Evolutionary conservation across 2,888 invertebrate genomes (phyloP), one percentile per base, ranked within the genome.

Genomic region (Branchipolynoe longqiensis): DNA sequence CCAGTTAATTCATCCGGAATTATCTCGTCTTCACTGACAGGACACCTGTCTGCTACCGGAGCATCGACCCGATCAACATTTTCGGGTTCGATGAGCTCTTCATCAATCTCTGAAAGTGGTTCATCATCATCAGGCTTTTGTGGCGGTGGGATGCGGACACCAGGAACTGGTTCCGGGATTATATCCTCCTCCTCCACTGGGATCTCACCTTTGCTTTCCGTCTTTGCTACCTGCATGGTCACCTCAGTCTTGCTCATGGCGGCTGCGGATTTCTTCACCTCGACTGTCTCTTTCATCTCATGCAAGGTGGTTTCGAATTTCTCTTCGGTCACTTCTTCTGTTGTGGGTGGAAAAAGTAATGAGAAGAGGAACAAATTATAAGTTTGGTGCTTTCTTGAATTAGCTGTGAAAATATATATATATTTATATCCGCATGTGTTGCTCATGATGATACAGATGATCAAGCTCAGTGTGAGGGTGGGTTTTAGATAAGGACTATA

Each of bases 171-270:
- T 83, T 88, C 88, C 14, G 85, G 84, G 25, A 54, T 38, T 14
- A 86, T 48, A 12, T 59, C 31, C 12, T 84, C 85, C 38, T 86
- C 73, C 8, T 58, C 48, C 14, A 78, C 31, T 41, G 64, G 54
- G 40, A 1, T 31, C 64, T 62, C 69, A 83, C 83, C 83, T 83
- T 83, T 83, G 33, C 41, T 69, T 48, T 83, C 83, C 22, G 83
- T 83, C 83, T 83, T 83, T 8, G 85, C 85, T 62, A 86, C 54
- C 54, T 85, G 58, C 36, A 86, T 86, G 28, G 40, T 33, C 31
- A 82, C 40, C 73, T 85, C 85, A 6, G 82, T 58, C 48, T 54
- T 86, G 64, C 83, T 83, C 64, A 83, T 31, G 14, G 83, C 48
- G 33, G 69, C 83, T 59, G 64, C 83, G 3, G 69, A 64, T 64